Conservation (phyloP, 2,797 vertebrate species). For the Allobates femoralis region DNA sequence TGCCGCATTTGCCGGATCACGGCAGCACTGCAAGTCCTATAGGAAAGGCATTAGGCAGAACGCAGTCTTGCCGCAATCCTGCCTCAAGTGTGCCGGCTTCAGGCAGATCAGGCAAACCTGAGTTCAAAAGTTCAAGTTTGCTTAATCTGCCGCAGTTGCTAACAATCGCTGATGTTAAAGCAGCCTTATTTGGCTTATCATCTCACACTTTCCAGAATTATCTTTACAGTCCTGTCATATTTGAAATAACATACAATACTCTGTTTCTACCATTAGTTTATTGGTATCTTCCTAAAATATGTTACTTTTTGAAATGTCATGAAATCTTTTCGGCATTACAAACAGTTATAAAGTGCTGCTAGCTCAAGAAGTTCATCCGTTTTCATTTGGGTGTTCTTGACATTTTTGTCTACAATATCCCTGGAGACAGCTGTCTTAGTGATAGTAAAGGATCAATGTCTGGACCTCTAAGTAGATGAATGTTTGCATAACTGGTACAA, state of each 20-base stretch:
- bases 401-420: neutral
- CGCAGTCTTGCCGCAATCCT: too few species aligned
- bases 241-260: neutral
- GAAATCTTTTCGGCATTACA: neutral
- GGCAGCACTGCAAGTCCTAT: too few species aligned
- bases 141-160: too few species aligned
- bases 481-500: neutral
- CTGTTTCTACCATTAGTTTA: neutral
- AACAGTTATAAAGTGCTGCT: neutral
- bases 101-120: too few species aligned
- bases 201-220: too few species aligned
- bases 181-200: too few species aligned
- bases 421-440: neutral
- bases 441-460: constrained; percentile 6
- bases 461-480: neutral
- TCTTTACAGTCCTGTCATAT: too few species aligned
- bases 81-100: too few species aligned
- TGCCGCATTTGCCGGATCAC: too few species aligned
- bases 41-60: too few species aligned
- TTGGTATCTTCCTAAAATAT: neutral
- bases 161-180: too few species aligned
- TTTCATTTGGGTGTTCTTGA: neutral
- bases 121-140: too few species aligned
- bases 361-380: neutral
- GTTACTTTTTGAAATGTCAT: neutral